phyloP scores from a whole-genome alignment of 1,140 invertebrate genomes.

The Macrocentrus cingulum region DNA sequence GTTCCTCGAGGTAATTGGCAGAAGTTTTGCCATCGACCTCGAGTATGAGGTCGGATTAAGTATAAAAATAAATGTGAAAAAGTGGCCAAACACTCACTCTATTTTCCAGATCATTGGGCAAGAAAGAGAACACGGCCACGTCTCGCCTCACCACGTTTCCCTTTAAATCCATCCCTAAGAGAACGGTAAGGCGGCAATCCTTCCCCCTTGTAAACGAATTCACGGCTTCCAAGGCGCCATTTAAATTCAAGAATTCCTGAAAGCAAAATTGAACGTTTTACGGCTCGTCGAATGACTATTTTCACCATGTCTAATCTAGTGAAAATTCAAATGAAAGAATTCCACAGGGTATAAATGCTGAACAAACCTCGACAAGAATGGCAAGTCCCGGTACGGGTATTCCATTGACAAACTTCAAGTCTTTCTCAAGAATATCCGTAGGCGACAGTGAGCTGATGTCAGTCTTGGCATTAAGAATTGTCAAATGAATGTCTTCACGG shows the following conservation, averaged over 20 bases:
- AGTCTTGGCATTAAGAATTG: constrained; percentile 62
- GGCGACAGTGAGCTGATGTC: constrained; percentile 61
- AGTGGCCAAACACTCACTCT: constrained; percentile 40
- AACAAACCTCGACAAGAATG: constrained; percentile 54
- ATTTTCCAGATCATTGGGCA: constrained; percentile 40
- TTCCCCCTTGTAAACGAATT: constrained; percentile 53
- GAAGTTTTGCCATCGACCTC: too few species aligned
- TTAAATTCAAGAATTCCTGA: constrained; percentile 57
- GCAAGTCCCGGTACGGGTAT: constrained; percentile 65
- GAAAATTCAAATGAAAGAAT: constrained; percentile 18
- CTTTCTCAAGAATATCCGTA: constrained; percentile 65
- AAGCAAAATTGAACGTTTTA: constrained; percentile 21
- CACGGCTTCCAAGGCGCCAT: constrained; percentile 50
- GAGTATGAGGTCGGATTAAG: neutral
- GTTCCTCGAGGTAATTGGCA: too few species aligned
- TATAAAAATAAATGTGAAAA: constrained; percentile 27
- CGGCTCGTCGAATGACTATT: constrained; percentile 22
- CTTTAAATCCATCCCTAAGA: constrained; percentile 60
- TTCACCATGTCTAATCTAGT: constrained; percentile 14
- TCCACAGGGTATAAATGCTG: neutral
- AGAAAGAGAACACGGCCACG: constrained; percentile 57
- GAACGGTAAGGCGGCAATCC: constrained; percentile 48
- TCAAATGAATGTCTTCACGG: constrained; percentile 53
- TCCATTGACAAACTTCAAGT: constrained; percentile 64
- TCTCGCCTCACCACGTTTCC: constrained; percentile 56